These are phyloP conservation scores for Characodon lateralis DNA, from an alignment of 2,797 vertebrate species.

Conservation along the genomic window DNA sequence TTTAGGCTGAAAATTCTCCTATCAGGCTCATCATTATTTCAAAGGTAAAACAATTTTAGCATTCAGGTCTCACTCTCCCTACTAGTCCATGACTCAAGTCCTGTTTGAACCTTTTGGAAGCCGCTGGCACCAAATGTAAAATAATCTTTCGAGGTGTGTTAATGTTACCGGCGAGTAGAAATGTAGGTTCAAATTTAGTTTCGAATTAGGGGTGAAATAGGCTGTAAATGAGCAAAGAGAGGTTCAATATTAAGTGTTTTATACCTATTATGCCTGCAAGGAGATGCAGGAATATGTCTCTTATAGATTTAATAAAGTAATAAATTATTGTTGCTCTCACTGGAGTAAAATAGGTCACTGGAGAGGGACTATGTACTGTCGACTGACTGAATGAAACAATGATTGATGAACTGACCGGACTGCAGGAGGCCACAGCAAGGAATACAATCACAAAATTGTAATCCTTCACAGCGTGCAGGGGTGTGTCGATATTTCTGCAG, in stretches of 20 bases:
- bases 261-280: not conserved
- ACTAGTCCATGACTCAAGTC: slow-evolving; percentile 27
- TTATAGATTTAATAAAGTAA: not conserved
- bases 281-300: slow-evolving; percentile 2
- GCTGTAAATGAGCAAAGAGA: not conserved
- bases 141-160: slow-evolving; percentile 11
- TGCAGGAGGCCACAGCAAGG: not conserved
- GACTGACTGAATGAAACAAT: not conserved
- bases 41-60: slow-evolving; percentile 25
- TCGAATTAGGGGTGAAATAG: not conserved
- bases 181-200: slow-evolving; percentile 20
- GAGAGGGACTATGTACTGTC: not conserved
- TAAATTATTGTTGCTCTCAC: not conserved
- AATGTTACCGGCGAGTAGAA: slow-evolving; percentile 9
- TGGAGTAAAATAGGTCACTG: not conserved
- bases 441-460: slow-evolving; percentile 3
- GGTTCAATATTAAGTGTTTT: not conserved
- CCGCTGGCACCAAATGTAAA: slow-evolving; percentile 22
- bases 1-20: slow-evolving; percentile 7
- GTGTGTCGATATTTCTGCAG: slow-evolving; percentile 7
- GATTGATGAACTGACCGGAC: not conserved
- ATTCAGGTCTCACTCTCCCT: slow-evolving; percentile 27
- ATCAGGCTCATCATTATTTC: slow-evolving; percentile 22
- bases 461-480: not conserved
- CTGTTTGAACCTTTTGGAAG: slow-evolving; percentile 18